Percentiles rank a stretch among this genome's conserved stretches.
These are phyloP conservation scores for Channa maculata DNA, from an alignment of 2,113 vertebrate genomes.

Conservation along the genomic window DNA sequence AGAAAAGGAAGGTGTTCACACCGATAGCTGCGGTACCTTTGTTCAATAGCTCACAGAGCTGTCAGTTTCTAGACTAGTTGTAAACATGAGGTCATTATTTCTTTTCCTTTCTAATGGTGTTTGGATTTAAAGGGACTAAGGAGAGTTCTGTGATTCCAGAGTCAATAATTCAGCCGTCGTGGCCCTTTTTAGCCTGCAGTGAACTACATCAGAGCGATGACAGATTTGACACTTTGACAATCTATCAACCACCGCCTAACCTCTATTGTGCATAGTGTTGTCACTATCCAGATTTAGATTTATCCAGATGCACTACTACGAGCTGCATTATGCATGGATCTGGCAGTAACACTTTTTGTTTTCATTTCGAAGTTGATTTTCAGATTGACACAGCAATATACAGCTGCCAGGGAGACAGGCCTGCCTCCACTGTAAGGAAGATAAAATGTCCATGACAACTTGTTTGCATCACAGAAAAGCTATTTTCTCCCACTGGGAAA, in stretches of 20 bases:
- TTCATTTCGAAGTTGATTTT: slow-evolving; percentile 45
- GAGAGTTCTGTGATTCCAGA: slow-evolving; percentile 6
- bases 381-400: slow-evolving; percentile 55
- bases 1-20: slow-evolving; percentile 42
- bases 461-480: slow-evolving; percentile 59
- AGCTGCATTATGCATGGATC: slow-evolving; percentile 31
- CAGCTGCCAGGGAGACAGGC: slow-evolving; percentile 37
- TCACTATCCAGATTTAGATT: background rate
- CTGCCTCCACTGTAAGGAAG: slow-evolving; percentile 41
- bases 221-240: slow-evolving; percentile 12
- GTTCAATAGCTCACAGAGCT: slow-evolving; percentile 25
- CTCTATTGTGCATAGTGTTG: background rate
- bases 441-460: slow-evolving; percentile 60
- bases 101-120: background rate
- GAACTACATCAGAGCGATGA: slow-evolving; percentile 17
- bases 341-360: slow-evolving; percentile 23
- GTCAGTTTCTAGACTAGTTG: background rate
- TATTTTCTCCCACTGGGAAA: slow-evolving; percentile 49
- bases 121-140: slow-evolving; percentile 1
- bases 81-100: slow-evolving; percentile 7
- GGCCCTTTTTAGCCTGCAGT: slow-evolving; percentile 18
- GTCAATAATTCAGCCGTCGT: background rate
- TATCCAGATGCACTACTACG: background rate
- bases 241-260: background rate
- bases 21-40: background rate